These are phyloP conservation scores for Cherax destructor DNA, from an alignment of 1,140 invertebrate genomes.

Conservation along the genomic window DNA sequence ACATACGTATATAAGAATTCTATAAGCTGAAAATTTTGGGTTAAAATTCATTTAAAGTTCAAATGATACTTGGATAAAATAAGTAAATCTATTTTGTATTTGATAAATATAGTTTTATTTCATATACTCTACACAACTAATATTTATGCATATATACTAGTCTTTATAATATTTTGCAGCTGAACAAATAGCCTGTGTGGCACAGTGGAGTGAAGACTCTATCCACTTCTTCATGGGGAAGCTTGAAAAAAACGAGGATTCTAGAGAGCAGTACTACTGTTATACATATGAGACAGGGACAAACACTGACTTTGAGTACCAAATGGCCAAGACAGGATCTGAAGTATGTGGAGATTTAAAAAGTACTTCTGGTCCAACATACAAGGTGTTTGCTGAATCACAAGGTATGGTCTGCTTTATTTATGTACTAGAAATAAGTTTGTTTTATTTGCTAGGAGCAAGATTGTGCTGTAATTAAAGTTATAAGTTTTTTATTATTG, in stretches of 20 bases:
- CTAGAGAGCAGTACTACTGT: not conserved
- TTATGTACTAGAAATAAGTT: not conserved
- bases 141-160: not conserved
- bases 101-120: not conserved
- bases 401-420: slow-evolving; percentile 4
- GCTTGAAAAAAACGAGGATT: not conserved
- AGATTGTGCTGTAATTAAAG: too few relatives aligned
- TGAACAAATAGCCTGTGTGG: slow-evolving; percentile 2
- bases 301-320: not conserved
- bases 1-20: not conserved
- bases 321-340: slow-evolving; percentile 8
- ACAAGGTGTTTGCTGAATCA: slow-evolving; percentile 34
- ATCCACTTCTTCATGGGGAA: slow-evolving; percentile 37
- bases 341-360: slow-evolving; percentile 15
- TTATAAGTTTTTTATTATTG: too few relatives aligned
- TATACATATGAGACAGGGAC: slow-evolving; percentile 13
- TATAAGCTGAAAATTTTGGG: not conserved
- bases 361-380: not conserved
- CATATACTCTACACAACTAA: not conserved
- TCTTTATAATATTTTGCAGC: not conserved
- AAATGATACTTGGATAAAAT: too few relatives aligned
- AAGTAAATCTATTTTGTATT: too few relatives aligned
- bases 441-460: not conserved
- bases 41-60: too few relatives aligned
- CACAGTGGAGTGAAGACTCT: slow-evolving; percentile 34